Percentiles rank a stretch among this genome's conserved stretches.
phyloP scores from a whole-genome alignment of 2,888 invertebrate genomes.

The Pachydiplax longipennis region DNA sequence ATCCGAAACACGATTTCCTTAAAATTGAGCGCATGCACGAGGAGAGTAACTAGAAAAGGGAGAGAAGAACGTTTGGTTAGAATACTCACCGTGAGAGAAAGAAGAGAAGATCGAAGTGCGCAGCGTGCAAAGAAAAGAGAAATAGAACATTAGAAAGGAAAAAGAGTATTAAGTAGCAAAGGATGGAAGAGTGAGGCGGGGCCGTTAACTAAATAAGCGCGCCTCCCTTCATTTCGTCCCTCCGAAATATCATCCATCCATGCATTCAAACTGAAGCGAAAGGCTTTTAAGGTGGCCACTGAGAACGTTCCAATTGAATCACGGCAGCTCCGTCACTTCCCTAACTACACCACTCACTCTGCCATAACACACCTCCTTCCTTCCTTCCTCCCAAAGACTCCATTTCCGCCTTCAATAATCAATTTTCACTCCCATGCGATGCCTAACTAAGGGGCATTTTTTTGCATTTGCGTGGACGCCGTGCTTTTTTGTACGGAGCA shows the following conservation, averaged over 20 bases:
- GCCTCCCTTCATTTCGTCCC: not conserved
- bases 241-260: slow-evolving; percentile 1
- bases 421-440: not conserved
- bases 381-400: not conserved
- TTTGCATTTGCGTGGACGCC: no score
- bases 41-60: not conserved
- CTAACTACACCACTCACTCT: not conserved
- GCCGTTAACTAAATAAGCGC: no score
- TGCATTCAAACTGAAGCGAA: not conserved
- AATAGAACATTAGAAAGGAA: not conserved
- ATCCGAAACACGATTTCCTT: not conserved
- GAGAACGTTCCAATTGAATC: slow-evolving; percentile 31
- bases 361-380: not conserved
- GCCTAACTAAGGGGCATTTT: no score
- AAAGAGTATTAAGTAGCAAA: not conserved
- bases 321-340: not conserved
- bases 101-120: no score
- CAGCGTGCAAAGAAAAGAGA: not conserved
- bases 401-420: not conserved
- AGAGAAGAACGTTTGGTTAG: not conserved
- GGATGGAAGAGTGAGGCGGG: not conserved
- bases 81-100: not conserved
- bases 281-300: not conserved
- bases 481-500: no score
- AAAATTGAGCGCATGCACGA: not conserved